Evolutionary conservation across 2,888 invertebrate species (phyloP).

Genomic region (Watsonalla binaria): DNA sequence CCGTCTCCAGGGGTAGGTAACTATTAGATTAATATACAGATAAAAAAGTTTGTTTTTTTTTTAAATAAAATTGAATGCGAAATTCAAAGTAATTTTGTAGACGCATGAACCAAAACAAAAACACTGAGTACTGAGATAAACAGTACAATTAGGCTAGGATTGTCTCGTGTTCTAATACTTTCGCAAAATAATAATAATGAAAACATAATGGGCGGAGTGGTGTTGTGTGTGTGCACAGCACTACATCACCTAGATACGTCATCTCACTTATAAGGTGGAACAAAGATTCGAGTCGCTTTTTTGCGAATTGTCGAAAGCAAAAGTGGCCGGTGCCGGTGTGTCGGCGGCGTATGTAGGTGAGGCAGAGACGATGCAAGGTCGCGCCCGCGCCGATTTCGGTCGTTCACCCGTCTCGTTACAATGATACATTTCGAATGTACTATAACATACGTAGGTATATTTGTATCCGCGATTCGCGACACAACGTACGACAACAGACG

Average conservation of each 20-base stretch:
- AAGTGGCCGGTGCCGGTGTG: slow-evolving; percentile 64
- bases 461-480: background rate
- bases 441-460: slow-evolving; percentile 5
- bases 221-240: too few species aligned
- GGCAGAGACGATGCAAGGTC: slow-evolving; percentile 70
- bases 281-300: slow-evolving; percentile 39
- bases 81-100: too few species aligned
- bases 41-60: too few species aligned
- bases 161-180: too few species aligned
- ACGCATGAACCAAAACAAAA: too few species aligned
- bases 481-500: too few species aligned
- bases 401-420: slow-evolving; percentile 58
- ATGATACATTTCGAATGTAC: slow-evolving; percentile 33
- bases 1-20: too few species aligned
- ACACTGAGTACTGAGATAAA: too few species aligned
- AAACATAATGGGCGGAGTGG: background rate
- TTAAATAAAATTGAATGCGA: too few species aligned
- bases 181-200: background rate
- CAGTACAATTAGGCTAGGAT: too few species aligned
- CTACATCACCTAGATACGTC: slow-evolving; percentile 12
- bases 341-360: slow-evolving; percentile 74
- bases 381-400: slow-evolving; percentile 75
- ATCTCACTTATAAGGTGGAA: slow-evolving; percentile 14
- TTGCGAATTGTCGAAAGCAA: slow-evolving; percentile 76
- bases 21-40: too few species aligned